Percentiles rank a stretch among this genome's conserved stretches.
These are phyloP conservation scores for Solenopsis invicta DNA, from an alignment of 1,140 invertebrate genomes.

Conservation along the genomic window DNA sequence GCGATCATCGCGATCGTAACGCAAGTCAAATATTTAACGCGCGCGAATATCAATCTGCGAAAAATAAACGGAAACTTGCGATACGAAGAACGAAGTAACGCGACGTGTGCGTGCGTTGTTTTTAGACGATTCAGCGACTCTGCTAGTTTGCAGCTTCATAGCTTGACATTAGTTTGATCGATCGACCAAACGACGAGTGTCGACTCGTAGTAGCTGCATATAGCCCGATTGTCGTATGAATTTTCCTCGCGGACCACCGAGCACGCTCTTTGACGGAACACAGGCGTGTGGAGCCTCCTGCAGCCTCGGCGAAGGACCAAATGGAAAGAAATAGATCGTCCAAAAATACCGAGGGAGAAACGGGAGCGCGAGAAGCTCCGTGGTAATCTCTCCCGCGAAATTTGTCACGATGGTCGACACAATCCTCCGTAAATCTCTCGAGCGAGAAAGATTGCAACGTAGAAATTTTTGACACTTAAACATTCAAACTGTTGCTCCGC, in stretches of 20 bases:
- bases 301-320: conserved; percentile 46
- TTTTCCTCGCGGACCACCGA: conserved; percentile 45
- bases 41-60: conserved; percentile 37
- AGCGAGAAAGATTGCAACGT: background rate
- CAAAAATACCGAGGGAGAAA: conserved; percentile 65
- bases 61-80: conserved; percentile 19
- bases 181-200: conserved; percentile 15
- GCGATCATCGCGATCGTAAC: background rate
- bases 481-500: too few relatives aligned
- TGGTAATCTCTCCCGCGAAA: conserved; percentile 45
- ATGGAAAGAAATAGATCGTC: conserved; percentile 59
- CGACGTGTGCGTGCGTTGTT: background rate
- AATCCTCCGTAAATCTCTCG: background rate
- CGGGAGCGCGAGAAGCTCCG: background rate
- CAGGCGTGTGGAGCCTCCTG: conserved; percentile 48
- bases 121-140: background rate
- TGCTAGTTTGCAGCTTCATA: too few relatives aligned
- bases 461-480: conserved; percentile 1
- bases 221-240: conserved; percentile 30
- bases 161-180: background rate
- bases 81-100: background rate
- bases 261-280: conserved; percentile 41
- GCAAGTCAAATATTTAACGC: conserved; percentile 28
- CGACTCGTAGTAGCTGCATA: background rate
- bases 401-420: conserved; percentile 10